Conservation (phyloP, 64 coral and sea anemone species). For the Astreopora myriophthalma region DNA sequence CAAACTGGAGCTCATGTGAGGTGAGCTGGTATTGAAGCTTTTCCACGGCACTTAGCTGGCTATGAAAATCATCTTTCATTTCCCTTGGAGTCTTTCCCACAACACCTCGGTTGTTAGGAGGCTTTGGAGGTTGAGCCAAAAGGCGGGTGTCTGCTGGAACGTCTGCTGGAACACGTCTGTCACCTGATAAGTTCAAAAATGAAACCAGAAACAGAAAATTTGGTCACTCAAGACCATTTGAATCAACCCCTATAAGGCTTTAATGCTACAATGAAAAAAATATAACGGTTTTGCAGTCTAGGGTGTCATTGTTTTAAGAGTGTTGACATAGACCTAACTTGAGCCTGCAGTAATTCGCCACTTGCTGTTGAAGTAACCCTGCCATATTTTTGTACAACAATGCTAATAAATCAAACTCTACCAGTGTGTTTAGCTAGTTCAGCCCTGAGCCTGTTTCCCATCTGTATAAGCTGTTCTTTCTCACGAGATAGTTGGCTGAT, state of each 20-base stretch:
- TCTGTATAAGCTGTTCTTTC: conserved; percentile 96
- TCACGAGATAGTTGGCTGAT: conserved; percentile 78
- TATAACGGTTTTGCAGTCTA: no score
- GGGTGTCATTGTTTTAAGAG: no score
- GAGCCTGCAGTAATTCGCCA: no score
- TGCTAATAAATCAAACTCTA: no score
- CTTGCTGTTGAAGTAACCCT: no score
- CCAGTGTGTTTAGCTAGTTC: conserved; percentile 74
- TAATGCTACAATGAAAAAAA: no score
- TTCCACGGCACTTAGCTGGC: conserved; percentile 79
- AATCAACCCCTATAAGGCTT: no score
- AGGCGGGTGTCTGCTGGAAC: no score
- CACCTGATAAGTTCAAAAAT: neutral
- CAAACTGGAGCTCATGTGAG: conserved; percentile 86
- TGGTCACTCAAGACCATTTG: neutral
- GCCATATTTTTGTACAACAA: no score
- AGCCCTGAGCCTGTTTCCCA: conserved; percentile 92
- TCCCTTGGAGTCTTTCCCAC: conserved; percentile 54
- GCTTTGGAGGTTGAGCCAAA: neutral
- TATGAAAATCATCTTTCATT: conserved; percentile 70
- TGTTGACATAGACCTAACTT: no score
- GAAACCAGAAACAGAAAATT: neutral
- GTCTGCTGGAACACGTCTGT: neutral
- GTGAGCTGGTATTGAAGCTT: conserved; percentile 96
- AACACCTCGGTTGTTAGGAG: neutral